Evolutionary conservation across 2,797 vertebrate species (phyloP), one percentile per base, ranked within the genome.

Genomic region (Orientallactaga sibirica): DNA sequence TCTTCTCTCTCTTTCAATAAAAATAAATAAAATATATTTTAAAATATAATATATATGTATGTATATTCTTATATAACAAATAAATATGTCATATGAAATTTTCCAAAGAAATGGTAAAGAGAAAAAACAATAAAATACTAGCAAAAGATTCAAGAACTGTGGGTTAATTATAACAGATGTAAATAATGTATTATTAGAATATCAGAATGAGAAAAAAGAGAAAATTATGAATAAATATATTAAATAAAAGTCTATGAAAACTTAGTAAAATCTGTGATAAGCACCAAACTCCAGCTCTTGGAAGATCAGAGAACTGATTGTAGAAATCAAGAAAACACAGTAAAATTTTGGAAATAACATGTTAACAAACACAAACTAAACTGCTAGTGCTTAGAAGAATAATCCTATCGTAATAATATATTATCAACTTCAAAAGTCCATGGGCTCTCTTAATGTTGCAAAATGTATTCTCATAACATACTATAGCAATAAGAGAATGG

Each of bases 391-490:
- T 58, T 41, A 64, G 16, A 85, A 68, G 20, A 29, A 52, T 62
- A 41, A 55, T 83, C 83, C 24, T 94, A 22, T 88, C 27, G 7
- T 37, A 24, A 67, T 67, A 43, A 73, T 27, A 25, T 29, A 15
- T 25, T 62, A 25, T 67, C 73, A 77, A 76, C 33, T 78, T 68
- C 43, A 61, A 73, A 93, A 58, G 81, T 92, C 43, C 25, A 78
- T 25, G 22, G 4, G 16, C 37, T 78, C 4, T 33, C 43, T 76
- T 24, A 58, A 25, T n/a, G 25, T 78, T 61, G 15, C 27, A 95
- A 68, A 81, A 87, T 37, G 37, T 61, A 78, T 83, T 78, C 77
- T 66, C 33, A 90, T 55, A 48, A 33, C 81, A 92, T 95, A 16
- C 20, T 19, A 41, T 27, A 71, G 58, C 58, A 86, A 76, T 67